A percentile compares a stretch with the other conserved stretches of the same genome.
Evolutionary conservation across 2,113 vertebrate species (phyloP).

Genomic region (Pitta sordida): DNA sequence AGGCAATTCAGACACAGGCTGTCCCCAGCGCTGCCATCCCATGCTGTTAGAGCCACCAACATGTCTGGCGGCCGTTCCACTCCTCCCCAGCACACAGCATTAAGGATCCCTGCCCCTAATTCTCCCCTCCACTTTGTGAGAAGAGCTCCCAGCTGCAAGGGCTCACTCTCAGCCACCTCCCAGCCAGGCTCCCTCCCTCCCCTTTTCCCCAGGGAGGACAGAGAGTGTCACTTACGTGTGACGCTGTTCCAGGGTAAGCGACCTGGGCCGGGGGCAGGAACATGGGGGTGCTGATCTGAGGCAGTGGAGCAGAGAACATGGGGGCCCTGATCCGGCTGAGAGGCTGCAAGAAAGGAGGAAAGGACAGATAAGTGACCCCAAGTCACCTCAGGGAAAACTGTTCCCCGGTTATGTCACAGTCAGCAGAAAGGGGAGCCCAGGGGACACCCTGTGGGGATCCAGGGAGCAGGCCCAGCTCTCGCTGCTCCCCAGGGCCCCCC

Average conservation of each 20-base stretch:
- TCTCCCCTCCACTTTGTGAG: neutral
- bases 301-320: conserved; percentile 71
- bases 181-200: neutral
- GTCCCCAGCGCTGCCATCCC: neutral
- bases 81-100: accelerated
- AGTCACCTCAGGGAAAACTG: accelerated
- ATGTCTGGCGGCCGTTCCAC: accelerated
- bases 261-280: conserved; percentile 75
- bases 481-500: neutral
- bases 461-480: neutral
- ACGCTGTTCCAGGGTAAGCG: conserved; percentile 66
- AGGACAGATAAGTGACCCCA: accelerated
- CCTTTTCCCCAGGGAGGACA: neutral
- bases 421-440: neutral
- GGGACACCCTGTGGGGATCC: neutral
- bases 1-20: neutral
- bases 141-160: neutral
- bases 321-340: conserved; percentile 69
- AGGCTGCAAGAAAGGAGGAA: conserved; percentile 43
- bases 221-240: conserved; percentile 73
- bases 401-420: neutral
- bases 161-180: neutral
- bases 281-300: conserved; percentile 73
- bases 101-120: accelerated
- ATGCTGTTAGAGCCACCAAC: accelerated